phyloP scores from a whole-genome alignment of 2,888 invertebrate species.

The Flexamia atlantica region DNA sequence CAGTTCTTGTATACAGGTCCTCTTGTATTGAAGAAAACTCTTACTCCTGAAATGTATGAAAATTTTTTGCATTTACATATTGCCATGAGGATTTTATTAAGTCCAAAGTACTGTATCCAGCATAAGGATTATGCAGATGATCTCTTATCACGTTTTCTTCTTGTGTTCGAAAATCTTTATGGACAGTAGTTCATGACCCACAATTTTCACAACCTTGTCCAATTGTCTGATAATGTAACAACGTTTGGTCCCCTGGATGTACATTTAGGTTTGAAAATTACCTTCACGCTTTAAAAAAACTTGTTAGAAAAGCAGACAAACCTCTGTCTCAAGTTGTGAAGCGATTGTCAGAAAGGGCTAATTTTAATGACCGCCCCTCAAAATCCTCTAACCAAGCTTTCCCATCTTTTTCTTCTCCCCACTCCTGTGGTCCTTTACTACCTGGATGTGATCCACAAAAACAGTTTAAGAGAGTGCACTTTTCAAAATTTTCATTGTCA shows the following conservation, averaged over 20 bases:
- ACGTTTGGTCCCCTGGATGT: constrained; percentile 1
- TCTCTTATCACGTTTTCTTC: not conserved
- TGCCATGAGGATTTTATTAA: constrained; percentile 17
- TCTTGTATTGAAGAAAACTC: constrained; percentile 21
- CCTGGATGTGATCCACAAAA: not conserved
- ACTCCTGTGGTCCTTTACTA: not conserved
- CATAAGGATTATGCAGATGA: not conserved
- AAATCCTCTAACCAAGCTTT: not conserved
- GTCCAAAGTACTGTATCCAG: constrained; percentile 30
- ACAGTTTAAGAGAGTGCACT: not conserved
- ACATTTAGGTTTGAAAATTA: not conserved
- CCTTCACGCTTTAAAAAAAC: not conserved
- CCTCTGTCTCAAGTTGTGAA: not conserved
- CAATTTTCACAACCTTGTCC: not conserved
- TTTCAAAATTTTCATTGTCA: not conserved
- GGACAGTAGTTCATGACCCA: constrained; percentile 12
- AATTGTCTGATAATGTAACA: not conserved
- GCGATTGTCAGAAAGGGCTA: not conserved
- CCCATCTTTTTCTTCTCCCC: not conserved
- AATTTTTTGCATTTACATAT: constrained; percentile 36
- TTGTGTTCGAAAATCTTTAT: not conserved
- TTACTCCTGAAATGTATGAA: not conserved
- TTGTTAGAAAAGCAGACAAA: not conserved
- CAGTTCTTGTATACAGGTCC: constrained; percentile 52
- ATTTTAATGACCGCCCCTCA: not conserved